Base-by-base conservation (phyloP, 1,140 invertebrate species). In the Hypsibius dujardini region DNA sequence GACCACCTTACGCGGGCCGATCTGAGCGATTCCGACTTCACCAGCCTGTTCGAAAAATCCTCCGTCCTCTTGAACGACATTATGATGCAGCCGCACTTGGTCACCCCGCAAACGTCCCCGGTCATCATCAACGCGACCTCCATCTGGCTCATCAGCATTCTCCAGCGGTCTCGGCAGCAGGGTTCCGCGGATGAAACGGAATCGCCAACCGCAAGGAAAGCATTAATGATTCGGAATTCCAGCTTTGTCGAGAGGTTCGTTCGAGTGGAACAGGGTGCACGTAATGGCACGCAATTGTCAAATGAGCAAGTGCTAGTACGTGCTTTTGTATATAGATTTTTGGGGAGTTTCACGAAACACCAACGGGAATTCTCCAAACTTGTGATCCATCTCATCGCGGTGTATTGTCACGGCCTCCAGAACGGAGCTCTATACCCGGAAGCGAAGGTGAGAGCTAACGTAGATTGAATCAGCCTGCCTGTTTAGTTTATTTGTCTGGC, bases 191-290 rank as follows among this genome's bases (percentile, higher is more conserved):
- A 28, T 28, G 62, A 67, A 7, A 15, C 12, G 12, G 62, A 67
- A 15, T 7, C 12, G 12, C 3, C 62, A 67, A 67, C 62, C 12
- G 62, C 62, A 7, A 12, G 62, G 62, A 67, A 67, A 67, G 3
- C 3, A 12, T 7, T 67, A 3, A 67, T 67, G 62, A 42, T 67
- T 45, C 62, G 62, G 12, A 67, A 67, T 45, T 12, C 62, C 3
- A 67, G 62, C 42, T 67, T 67, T 42, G 62, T 67, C 45, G 62
- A 67, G 42, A 67, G 62, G 62, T 67, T 67, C 42, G 62, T 67
- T 42, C 3, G 28, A 28, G 28, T 28, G 28, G 28, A 28, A 28
- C 28, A 28, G 28, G 28, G 28, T 28, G 28, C 28, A 28, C 28
- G 28, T 28, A 28, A 28, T 28, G 28, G 28, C 28, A 28, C 28